Percentiles rank a stretch among this genome's conserved stretches.
Evolutionary conservation across 2,888 invertebrate species (phyloP).

Genomic region (Macropis europaea): DNA sequence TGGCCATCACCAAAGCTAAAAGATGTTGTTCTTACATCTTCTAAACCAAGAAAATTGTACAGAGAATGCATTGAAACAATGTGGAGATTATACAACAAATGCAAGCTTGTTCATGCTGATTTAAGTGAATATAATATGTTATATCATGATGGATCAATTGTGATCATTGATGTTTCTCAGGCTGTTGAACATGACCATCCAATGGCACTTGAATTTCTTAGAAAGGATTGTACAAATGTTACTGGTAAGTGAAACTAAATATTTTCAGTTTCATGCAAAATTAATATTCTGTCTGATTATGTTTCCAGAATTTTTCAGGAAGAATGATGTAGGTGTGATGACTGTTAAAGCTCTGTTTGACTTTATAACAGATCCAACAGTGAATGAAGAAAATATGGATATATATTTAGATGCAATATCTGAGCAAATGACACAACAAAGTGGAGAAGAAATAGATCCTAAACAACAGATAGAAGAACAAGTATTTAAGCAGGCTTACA

Average conservation of each 20-base stretch:
- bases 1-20: constrained; percentile 95
- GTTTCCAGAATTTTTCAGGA: constrained; percentile 90
- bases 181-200: constrained; percentile 99
- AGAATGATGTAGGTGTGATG: constrained; percentile 94
- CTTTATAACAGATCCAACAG: constrained; percentile 95
- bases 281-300: background rate
- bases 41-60: constrained; percentile 89
- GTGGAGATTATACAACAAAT: constrained; percentile 96
- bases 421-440: constrained; percentile 84
- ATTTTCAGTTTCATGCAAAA: background rate
- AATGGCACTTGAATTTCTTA: constrained; percentile 94
- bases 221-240: constrained; percentile 97
- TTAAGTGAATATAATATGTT: constrained; percentile 97
- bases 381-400: constrained; percentile 91
- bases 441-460: constrained; percentile 84
- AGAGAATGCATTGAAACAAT: constrained; percentile 92
- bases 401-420: constrained; percentile 88
- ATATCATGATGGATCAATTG: constrained; percentile 90
- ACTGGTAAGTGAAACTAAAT: constrained; percentile 80
- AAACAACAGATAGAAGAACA: constrained; percentile 91
- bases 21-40: constrained; percentile 89
- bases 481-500: constrained; percentile 95
- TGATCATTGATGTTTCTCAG: constrained; percentile 98
- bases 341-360: constrained; percentile 95
- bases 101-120: constrained; percentile 98